Percentiles rank a stretch among this genome's conserved stretches.
These are phyloP conservation scores for Chrysochloris asiatica DNA, from an alignment of 2,113 vertebrate genomes.

Conservation along the genomic window DNA sequence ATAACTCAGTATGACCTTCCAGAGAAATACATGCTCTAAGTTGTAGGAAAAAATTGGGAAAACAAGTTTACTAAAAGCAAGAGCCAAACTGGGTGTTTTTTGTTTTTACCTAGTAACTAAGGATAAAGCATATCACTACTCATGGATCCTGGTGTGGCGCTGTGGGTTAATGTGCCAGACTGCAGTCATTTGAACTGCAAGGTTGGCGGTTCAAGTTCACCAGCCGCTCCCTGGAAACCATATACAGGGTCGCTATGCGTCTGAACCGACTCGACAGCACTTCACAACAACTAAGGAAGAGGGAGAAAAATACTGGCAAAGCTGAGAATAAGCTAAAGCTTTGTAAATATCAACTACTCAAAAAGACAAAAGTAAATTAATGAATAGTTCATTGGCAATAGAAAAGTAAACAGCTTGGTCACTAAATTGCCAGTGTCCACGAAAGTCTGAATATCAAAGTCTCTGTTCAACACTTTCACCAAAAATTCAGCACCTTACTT, in stretches of 20 bases:
- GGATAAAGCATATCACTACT: too few relatives aligned
- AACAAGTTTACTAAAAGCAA: not conserved
- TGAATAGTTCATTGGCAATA: constrained; percentile 16
- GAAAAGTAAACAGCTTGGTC: not conserved
- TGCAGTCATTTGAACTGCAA: too few relatives aligned
- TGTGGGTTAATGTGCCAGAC: too few relatives aligned
- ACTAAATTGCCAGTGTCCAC: not conserved
- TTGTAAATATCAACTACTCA: not conserved
- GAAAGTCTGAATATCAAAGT: not conserved
- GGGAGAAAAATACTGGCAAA: too few relatives aligned
- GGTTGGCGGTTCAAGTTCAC: too few relatives aligned
- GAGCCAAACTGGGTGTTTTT: not conserved
- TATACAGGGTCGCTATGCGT: too few relatives aligned
- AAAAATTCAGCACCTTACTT: constrained; percentile 28
- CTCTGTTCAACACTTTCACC: not conserved
- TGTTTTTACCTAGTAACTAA: not conserved
- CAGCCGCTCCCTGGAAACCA: too few relatives aligned
- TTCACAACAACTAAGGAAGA: too few relatives aligned
- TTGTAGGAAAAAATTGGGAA: not conserved
- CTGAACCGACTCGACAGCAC: too few relatives aligned
- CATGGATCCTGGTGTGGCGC: too few relatives aligned
- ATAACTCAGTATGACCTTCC: not conserved
- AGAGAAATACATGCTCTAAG: not conserved
- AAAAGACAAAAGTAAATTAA: constrained; percentile 32
- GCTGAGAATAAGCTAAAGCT: constrained; percentile 20